These are phyloP conservation scores for Oedothorax gibbosus DNA, from an alignment of 1,140 invertebrate species.

Conservation along the genomic window DNA sequence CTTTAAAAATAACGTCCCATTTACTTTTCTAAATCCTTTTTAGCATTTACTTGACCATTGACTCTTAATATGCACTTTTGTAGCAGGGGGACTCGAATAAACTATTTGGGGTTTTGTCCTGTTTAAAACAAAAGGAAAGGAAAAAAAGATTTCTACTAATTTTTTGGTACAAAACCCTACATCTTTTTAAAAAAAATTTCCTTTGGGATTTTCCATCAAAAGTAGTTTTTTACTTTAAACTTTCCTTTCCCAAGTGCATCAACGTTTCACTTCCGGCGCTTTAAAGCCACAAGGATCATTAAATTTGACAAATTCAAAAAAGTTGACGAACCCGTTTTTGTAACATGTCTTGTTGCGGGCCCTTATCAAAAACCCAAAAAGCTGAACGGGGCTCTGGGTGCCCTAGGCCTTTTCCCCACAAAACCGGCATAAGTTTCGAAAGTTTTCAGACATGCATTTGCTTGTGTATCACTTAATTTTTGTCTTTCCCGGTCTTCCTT, in stretches of 20 bases:
- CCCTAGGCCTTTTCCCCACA: neutral
- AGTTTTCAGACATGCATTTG: conserved; percentile 1
- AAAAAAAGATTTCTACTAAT: too few species aligned
- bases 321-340: conserved; percentile 3
- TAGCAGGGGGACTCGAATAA: too few species aligned
- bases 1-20: conserved; percentile 32
- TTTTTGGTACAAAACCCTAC: conserved; percentile 22
- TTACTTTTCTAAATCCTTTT: conserved; percentile 19
- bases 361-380: conserved; percentile 13
- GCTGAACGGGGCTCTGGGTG: neutral
- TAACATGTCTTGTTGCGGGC: conserved; percentile 21
- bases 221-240: neutral
- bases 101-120: too few species aligned
- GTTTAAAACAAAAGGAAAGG: too few species aligned
- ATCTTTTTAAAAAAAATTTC: neutral
- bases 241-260: conserved; percentile 9
- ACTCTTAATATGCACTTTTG: conserved; percentile 33
- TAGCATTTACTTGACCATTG: neutral
- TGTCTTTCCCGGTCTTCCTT: conserved; percentile 6
- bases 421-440: neutral
- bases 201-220: neutral
- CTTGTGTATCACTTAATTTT: neutral
- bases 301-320: conserved; percentile 12
- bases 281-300: too few species aligned
- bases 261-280: conserved; percentile 26